phyloP scores from a whole-genome alignment of 2,113 vertebrate genomes.

The Neolamprologus falcicula region DNA sequence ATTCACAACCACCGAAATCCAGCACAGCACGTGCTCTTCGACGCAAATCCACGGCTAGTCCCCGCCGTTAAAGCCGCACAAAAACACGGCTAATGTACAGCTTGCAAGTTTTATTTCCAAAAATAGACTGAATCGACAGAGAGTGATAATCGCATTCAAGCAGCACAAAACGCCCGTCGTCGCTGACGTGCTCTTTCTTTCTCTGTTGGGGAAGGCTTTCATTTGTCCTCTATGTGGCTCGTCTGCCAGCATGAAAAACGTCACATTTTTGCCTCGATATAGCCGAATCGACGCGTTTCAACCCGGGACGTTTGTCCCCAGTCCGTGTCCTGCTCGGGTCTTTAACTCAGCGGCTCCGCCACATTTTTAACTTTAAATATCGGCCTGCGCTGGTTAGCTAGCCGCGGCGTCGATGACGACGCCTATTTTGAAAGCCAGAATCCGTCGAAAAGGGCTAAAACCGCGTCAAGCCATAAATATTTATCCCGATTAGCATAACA shows the following conservation, averaged over 20 bases:
- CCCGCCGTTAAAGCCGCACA: not conserved
- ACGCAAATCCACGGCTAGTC: not conserved
- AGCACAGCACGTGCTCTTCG: constrained; percentile 10
- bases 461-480: constrained; percentile 58
- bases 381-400: constrained; percentile 62
- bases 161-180: constrained; percentile 48
- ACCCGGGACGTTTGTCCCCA: not conserved
- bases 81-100: not conserved
- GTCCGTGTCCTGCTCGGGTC: not conserved
- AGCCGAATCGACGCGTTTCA: constrained; percentile 10
- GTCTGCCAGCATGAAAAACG: constrained; percentile 34
- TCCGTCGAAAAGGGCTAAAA: constrained; percentile 38
- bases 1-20: not conserved
- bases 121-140: constrained; percentile 60
- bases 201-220: constrained; percentile 48
- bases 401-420: constrained; percentile 48
- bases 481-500: constrained; percentile 75
- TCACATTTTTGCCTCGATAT: constrained; percentile 36
- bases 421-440: constrained; percentile 35
- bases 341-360: not conserved
- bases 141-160: constrained; percentile 51
- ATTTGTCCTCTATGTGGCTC: constrained; percentile 45
- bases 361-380: not conserved
- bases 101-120: constrained; percentile 48
- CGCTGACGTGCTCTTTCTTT: constrained; percentile 47